Conservation (phyloP, 2,113 vertebrate genomes). For the Myocastor coypus region DNA sequence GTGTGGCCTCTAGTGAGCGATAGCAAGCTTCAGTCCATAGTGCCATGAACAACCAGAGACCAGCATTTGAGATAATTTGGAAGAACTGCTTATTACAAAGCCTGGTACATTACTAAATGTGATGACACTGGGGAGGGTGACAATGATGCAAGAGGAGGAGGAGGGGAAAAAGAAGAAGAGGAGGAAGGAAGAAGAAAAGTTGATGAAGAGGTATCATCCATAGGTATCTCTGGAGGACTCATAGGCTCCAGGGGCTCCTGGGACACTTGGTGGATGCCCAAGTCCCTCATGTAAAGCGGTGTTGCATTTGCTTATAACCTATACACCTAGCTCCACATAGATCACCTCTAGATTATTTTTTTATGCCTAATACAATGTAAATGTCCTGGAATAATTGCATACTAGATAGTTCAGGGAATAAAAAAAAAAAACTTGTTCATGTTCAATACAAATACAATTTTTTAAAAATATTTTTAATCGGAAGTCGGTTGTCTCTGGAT, state of each 20-base stretch:
- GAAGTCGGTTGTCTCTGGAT: background rate
- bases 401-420: background rate
- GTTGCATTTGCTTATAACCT: background rate
- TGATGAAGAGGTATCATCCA: too few relatives aligned
- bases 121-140: background rate
- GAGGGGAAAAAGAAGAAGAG: too few relatives aligned
- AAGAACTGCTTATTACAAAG: background rate
- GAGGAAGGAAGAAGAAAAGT: too few relatives aligned
- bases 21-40: background rate
- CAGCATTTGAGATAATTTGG: background rate
- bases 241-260: background rate
- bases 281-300: background rate
- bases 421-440: background rate
- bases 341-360: background rate
- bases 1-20: background rate
- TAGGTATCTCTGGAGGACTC: background rate
- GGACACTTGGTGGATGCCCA: background rate
- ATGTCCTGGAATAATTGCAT: background rate
- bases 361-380: background rate
- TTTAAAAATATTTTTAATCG: background rate
- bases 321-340: background rate
- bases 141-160: background rate
- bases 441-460: background rate
- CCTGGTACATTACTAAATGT: background rate
- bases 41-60: background rate